Conservation (phyloP, 2,113 vertebrate genomes). For the Perca schrenkii region DNA sequence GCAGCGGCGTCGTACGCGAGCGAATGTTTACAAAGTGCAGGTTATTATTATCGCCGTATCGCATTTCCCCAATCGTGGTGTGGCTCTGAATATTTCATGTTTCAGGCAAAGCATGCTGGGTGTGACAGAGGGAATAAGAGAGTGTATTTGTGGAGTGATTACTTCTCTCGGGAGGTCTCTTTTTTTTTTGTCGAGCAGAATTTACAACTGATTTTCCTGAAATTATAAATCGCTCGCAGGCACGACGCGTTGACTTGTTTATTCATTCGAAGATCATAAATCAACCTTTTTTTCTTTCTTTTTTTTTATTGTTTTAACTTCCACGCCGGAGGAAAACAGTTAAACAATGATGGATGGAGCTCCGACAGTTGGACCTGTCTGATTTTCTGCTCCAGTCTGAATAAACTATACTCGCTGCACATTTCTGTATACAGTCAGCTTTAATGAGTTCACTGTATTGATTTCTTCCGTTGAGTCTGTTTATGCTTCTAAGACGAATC, state of each 20-base stretch:
- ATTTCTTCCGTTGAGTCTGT: constrained; percentile 18
- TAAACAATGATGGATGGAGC: constrained; percentile 45
- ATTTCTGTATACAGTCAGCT: constrained; percentile 25
- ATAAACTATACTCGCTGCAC: constrained; percentile 22
- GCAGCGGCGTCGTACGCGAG: constrained; percentile 47
- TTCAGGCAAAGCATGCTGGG: constrained; percentile 54
- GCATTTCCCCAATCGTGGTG: constrained; percentile 47
- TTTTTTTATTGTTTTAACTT: constrained; percentile 28
- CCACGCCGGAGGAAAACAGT: constrained; percentile 31
- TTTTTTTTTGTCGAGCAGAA: constrained; percentile 10
- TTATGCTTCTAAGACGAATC: not conserved
- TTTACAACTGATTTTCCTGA: constrained; percentile 40
- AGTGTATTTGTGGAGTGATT: constrained; percentile 22
- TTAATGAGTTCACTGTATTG: constrained; percentile 31
- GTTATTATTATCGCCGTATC: constrained; percentile 77
- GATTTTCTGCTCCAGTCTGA: constrained; percentile 15
- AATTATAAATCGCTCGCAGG: constrained; percentile 35
- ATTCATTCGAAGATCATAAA: constrained; percentile 23
- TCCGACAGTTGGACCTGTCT: not conserved
- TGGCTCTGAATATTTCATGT: constrained; percentile 75
- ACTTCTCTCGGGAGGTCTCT: not conserved
- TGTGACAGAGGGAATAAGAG: constrained; percentile 1
- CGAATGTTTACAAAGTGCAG: constrained; percentile 76
- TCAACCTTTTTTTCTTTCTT: not conserved
- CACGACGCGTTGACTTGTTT: constrained; percentile 32